Conservation (phyloP, 2,113 vertebrate genomes). For the Dendropsophus ebraccatus region DNA sequence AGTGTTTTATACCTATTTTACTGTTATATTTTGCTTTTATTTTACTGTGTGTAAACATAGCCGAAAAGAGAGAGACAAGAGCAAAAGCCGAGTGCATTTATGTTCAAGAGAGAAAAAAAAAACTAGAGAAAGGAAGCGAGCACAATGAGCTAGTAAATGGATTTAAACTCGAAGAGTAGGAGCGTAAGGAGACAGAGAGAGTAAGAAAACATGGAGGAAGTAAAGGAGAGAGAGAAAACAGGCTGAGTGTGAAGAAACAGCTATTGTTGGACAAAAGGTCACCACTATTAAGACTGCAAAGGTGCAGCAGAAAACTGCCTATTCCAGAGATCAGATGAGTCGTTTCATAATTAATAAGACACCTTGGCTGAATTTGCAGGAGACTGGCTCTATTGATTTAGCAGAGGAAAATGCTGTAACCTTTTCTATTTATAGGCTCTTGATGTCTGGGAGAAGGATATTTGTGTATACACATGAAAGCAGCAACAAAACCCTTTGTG, state of each 20-base stretch:
- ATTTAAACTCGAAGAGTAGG: background rate
- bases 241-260: background rate
- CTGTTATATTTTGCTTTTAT: too few species aligned
- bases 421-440: constrained; percentile 72
- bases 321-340: constrained; percentile 64
- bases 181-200: background rate
- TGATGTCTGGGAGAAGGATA: constrained; percentile 64
- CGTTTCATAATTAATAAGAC: constrained; percentile 80
- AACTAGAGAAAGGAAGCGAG: too few species aligned
- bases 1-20: too few species aligned
- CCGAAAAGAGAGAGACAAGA: too few species aligned
- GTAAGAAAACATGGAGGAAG: background rate
- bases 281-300: constrained; percentile 67
- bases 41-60: too few species aligned
- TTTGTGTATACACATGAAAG: constrained; percentile 61
- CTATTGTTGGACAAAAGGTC: constrained; percentile 53
- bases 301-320: constrained; percentile 26
- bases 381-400: constrained; percentile 71
- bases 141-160: background rate
- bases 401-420: constrained; percentile 66
- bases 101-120: too few species aligned
- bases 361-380: constrained; percentile 67
- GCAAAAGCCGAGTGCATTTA: too few species aligned
- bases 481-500: constrained; percentile 57
- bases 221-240: background rate